Percentiles rank a stretch among this genome's conserved stretches.
Evolutionary conservation across 2,113 vertebrate species (phyloP).

Genomic region (Platysteira castanea): DNA sequence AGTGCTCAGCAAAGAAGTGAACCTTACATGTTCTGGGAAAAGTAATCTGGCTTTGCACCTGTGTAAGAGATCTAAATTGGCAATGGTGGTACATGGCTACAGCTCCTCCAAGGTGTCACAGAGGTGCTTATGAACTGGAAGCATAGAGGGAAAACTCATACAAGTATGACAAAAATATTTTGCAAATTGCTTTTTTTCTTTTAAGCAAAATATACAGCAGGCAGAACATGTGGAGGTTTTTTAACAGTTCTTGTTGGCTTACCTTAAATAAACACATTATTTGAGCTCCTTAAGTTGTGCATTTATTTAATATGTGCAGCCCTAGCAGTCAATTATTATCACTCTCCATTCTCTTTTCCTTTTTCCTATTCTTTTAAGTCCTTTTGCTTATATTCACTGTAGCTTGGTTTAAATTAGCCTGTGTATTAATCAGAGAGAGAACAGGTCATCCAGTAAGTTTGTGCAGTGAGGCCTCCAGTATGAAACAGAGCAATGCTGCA

Average conservation of each 20-base stretch:
- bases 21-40: not conserved
- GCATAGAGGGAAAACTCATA: not conserved
- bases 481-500: not conserved
- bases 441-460: not conserved
- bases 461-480: not conserved
- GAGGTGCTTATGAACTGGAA: not conserved
- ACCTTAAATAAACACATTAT: not conserved
- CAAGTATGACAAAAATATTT: not conserved
- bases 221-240: fast-evolving
- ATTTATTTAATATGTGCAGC: not conserved
- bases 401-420: not conserved
- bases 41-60: not conserved
- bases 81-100: not conserved
- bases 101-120: not conserved
- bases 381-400: not conserved
- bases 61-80: not conserved
- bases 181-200: not conserved
- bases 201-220: not conserved
- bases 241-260: not conserved
- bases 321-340: not conserved
- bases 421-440: not conserved
- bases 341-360: not conserved
- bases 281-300: not conserved
- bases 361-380: not conserved
- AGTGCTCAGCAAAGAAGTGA: not conserved